These are phyloP conservation scores for Plectrocnemia conspersa DNA, from an alignment of 1,140 invertebrate genomes.

Conservation along the genomic window DNA sequence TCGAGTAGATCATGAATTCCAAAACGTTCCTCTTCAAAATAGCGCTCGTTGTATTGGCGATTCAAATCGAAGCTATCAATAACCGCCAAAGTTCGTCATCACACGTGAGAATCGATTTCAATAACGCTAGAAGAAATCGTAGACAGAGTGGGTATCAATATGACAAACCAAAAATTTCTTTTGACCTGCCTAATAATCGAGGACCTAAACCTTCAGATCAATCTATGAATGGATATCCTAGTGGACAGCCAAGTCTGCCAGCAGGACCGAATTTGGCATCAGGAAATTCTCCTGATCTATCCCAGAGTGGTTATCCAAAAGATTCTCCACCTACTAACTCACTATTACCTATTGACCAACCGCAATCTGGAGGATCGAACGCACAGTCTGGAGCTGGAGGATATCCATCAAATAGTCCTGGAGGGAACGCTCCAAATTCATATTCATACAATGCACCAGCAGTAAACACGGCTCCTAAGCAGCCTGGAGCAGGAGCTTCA, in stretches of 20 bases:
- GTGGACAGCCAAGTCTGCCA: conserved; percentile 4
- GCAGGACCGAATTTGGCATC: conserved; percentile 1
- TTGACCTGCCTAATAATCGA: conserved; percentile 20
- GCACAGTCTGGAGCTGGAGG: neutral
- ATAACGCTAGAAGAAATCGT: no score
- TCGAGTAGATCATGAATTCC: neutral
- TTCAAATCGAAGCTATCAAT: neutral
- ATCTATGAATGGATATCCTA: conserved; percentile 19
- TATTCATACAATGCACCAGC: neutral
- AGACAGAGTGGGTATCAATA: conserved; percentile 31
- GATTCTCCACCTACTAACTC: neutral
- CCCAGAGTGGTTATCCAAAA: neutral
- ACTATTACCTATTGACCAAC: neutral
- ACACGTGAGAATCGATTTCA: no score
- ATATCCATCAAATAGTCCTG: neutral
- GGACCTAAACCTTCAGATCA: conserved; percentile 8
- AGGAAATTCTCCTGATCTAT: neutral
- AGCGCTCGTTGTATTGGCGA: neutral
- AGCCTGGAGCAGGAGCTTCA: conserved; percentile 9
- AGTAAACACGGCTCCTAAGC: neutral
- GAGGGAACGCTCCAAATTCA: neutral
- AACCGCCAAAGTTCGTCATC: no score
- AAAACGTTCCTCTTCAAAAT: neutral
- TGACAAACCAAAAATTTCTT: conserved; percentile 24
- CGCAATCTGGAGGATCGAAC: neutral